A percentile compares a stretch with the other conserved stretches of the same genome.
phyloP scores from a whole-genome alignment of 2,888 invertebrate species.

The Trilocha varians region DNA sequence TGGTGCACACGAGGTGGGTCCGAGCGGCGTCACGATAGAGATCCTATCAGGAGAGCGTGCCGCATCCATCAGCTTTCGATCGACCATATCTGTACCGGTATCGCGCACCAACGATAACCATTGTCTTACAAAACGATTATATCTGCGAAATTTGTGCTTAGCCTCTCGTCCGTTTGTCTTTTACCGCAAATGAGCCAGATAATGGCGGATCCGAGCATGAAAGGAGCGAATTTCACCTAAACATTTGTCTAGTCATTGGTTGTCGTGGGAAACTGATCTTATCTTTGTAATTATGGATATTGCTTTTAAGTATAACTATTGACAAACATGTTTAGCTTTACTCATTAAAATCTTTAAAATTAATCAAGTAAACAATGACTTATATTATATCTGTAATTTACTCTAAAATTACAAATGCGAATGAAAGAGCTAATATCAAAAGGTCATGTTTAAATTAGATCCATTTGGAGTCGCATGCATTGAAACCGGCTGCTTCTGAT shows the following conservation, averaged over 20 bases:
- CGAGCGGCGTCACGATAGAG: constrained; percentile 52
- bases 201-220: constrained; percentile 51
- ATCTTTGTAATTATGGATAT: neutral
- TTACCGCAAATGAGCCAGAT: constrained; percentile 67
- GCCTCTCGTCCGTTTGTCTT: constrained; percentile 62
- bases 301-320: no score
- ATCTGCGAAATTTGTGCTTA: constrained; percentile 66
- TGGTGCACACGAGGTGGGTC: constrained; percentile 49
- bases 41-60: constrained; percentile 65
- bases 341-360: no score
- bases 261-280: constrained; percentile 44
- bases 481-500: constrained; percentile 40
- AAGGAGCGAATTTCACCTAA: constrained; percentile 51
- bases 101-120: constrained; percentile 61
- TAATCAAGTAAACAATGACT: no score
- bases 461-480: constrained; percentile 32
- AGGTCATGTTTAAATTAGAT: constrained; percentile 8
- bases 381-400: no score
- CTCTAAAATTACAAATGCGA: neutral
- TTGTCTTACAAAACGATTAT: constrained; percentile 60
- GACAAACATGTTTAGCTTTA: no score
- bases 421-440: neutral
- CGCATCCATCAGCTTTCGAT: constrained; percentile 60
- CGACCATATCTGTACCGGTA: constrained; percentile 48
- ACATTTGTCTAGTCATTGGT: constrained; percentile 66